Percentiles rank a stretch among this genome's conserved stretches.
These are phyloP conservation scores for Trachops cirrhosus DNA, from an alignment of 2,797 vertebrate species.

Conservation along the genomic window DNA sequence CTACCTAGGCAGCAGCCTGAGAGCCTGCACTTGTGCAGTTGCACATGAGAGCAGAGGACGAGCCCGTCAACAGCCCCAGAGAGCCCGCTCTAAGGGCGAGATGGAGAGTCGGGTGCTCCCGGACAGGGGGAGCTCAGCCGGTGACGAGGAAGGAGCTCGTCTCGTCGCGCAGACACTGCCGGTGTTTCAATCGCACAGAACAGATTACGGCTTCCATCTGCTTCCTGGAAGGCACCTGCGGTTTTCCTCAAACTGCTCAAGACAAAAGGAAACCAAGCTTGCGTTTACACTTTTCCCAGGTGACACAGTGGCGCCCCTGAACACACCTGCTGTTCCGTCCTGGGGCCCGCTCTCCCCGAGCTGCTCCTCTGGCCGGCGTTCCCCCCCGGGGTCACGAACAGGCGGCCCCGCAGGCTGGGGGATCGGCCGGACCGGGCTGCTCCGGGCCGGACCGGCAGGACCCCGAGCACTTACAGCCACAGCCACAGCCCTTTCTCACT, in stretches of 20 bases:
- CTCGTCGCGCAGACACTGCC: not conserved
- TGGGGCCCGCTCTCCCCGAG: not conserved
- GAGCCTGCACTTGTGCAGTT: not conserved
- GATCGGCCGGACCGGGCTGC: no score
- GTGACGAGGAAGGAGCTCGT: not conserved
- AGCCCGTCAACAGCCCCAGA: not conserved
- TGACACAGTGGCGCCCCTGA: not conserved
- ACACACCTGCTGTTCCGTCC: not conserved
- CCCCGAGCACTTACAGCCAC: no score
- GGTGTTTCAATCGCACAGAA: constrained; percentile 56
- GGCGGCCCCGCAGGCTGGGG: not conserved
- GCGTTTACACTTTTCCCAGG: constrained; percentile 59
- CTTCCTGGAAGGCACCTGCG: constrained; percentile 70
- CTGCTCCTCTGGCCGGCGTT: fast-evolving
- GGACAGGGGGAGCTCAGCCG: not conserved
- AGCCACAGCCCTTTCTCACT: not conserved
- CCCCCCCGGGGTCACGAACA: no score
- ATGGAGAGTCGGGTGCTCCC: not conserved
- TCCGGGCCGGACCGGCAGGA: no score
- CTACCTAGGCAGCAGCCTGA: fast-evolving
- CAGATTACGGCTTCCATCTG: constrained; percentile 67
- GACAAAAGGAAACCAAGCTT: constrained; percentile 69
- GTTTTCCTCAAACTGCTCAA: constrained; percentile 63
- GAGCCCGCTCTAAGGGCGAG: not conserved
- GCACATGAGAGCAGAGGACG: not conserved